Percentiles rank a stretch among this genome's conserved stretches.
Conservation (phyloP, 2,888 invertebrate species). For the Ennomos fuscantarius region DNA sequence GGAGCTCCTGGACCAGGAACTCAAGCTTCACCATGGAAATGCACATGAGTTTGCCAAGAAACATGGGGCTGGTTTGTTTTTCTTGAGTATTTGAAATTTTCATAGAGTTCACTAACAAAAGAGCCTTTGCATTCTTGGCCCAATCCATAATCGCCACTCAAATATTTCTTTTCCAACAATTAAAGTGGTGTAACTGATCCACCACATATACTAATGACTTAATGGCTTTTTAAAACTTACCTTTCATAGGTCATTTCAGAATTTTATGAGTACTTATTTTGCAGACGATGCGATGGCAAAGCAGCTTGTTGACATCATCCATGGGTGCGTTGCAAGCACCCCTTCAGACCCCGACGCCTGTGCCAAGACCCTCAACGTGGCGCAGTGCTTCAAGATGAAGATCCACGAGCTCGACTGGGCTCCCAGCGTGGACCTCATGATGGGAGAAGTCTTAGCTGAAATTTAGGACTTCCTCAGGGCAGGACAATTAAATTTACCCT, state of each 20-base stretch:
- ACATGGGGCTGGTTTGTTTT: slow-evolving; percentile 49
- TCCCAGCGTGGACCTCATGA: slow-evolving; percentile 28
- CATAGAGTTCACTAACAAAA: background rate
- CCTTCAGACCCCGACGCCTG: slow-evolving; percentile 31
- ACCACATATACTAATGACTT: too few relatives aligned
- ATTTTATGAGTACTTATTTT: background rate
- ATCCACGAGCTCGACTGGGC: slow-evolving; percentile 34
- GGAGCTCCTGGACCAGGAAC: slow-evolving; percentile 40
- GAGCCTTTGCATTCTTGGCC: too few relatives aligned
- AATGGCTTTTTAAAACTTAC: too few relatives aligned
- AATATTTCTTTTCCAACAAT: too few relatives aligned
- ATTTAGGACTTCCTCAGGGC: slow-evolving; percentile 2
- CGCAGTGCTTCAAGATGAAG: slow-evolving; percentile 50
- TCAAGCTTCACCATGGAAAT: slow-evolving; percentile 35
- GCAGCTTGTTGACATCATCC: slow-evolving; percentile 30
- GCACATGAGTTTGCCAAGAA: slow-evolving; percentile 42
- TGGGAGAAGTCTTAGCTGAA: slow-evolving; percentile 24
- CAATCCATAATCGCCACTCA: too few relatives aligned
- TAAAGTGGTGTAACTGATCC: too few relatives aligned
- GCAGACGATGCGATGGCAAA: slow-evolving; percentile 47
- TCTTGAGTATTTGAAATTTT: background rate
- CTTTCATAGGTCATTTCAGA: too few relatives aligned
- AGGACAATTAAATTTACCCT: background rate
- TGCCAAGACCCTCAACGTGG: slow-evolving; percentile 37
- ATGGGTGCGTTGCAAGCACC: slow-evolving; percentile 19